Conservation (phyloP, 2,797 vertebrate genomes). For the Sebastes hubbsi region DNA sequence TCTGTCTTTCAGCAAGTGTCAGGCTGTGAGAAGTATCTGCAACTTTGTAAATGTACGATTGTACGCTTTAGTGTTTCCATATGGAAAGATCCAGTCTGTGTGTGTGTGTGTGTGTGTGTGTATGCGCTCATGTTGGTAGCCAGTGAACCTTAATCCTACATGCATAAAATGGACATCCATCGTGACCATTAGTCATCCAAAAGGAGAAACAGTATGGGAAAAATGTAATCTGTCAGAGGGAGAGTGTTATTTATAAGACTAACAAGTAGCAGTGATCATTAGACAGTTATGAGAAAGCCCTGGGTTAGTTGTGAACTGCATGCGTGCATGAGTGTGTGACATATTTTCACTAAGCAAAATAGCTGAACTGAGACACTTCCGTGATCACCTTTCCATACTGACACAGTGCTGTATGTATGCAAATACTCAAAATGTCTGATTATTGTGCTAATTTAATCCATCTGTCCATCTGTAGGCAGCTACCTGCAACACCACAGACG, state of each 20-base stretch:
- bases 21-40: background rate
- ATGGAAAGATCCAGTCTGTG: background rate
- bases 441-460: background rate
- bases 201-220: slow-evolving; percentile 36
- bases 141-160: slow-evolving; percentile 20
- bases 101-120: background rate
- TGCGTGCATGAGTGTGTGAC: background rate
- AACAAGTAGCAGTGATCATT: slow-evolving; percentile 5
- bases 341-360: background rate
- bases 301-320: background rate
- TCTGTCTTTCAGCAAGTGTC: background rate
- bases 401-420: background rate
- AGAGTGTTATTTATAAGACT: background rate
- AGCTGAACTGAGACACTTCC: accelerated
- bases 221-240: slow-evolving; percentile 35
- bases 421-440: background rate
- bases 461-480: background rate
- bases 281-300: background rate
- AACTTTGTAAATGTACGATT: too few species aligned
- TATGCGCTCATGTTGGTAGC: background rate
- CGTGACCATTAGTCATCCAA: slow-evolving; percentile 35
- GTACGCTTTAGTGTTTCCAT: background rate
- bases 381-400: background rate
- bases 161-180: slow-evolving; percentile 14
- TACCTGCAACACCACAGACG: background rate